Evolutionary conservation across 2,888 invertebrate species (phyloP), one percentile per base, ranked within the genome.

Genomic region (Neoitamus cyanurus): DNA sequence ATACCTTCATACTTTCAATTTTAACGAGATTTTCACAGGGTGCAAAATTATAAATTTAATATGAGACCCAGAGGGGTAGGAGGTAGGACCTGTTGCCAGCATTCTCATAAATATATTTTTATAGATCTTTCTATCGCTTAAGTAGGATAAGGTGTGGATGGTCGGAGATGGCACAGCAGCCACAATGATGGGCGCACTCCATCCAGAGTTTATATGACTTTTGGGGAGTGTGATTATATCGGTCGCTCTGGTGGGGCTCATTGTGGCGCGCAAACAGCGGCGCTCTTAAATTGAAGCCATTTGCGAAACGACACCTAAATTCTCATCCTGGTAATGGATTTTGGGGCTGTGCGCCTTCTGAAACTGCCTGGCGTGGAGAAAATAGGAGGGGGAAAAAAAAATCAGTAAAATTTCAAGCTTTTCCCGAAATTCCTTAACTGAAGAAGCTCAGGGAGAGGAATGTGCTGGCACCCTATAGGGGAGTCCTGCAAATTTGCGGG

Each of bases 1-100:
- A 13, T 13, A 42, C 42, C n/a, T 42, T 42, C n/a, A 82, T 85
- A 84, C 84, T 84, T 84, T 73, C 75, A 58, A 84, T 75, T 84
- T 85, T 80, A 85, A 84, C 84, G 84, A 73, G 77, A 82, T 85
- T 82, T 85, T 85, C 84, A 84, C 84, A 68, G 84, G 82, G 83
- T 82, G 85, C 85, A 84, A 84, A 72, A 85, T 85, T 84, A 84
- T 85, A 85, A 80, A 85, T 85, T 85, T 84, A 84, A 84, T 84
- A 85, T 85, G 85, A 85, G 68, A 15, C 13, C n/a, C 42, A 0
- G 5, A 4, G 5, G n/a, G 6, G 42, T n/a, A 15, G 75, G 28
- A 11, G 46, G 1, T 13, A n/a, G 58, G 58, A 85, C 85, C 85
- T 85, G 84, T 84, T 84, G 84, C 84, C 69, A 30, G 11, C 36